phyloP scores from a whole-genome alignment of 2,113 vertebrate genomes.

The Eira barbara region DNA sequence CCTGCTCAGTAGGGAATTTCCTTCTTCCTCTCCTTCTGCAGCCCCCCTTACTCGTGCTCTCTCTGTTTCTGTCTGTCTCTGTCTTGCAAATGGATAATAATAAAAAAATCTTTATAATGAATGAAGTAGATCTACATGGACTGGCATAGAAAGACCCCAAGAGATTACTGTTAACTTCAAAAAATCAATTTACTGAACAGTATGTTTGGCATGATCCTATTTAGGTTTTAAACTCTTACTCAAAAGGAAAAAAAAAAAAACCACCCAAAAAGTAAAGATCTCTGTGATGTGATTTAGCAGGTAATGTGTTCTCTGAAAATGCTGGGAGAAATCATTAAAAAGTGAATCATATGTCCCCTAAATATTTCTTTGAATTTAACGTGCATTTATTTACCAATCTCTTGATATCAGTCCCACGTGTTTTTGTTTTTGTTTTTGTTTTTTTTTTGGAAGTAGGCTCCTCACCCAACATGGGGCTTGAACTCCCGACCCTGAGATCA shows the following conservation, averaged over 20 bases:
- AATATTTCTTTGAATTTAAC: conserved; percentile 24
- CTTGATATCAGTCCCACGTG: neutral
- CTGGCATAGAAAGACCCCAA: neutral
- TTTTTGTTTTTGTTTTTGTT: neutral
- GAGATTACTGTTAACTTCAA: neutral
- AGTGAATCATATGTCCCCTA: neutral
- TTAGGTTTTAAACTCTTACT: neutral
- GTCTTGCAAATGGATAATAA: neutral
- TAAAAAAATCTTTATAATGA: neutral
- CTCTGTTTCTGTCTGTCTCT: no score
- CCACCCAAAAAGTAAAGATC: neutral
- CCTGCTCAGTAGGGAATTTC: neutral
- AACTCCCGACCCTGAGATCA: neutral
- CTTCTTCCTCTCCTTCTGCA: neutral
- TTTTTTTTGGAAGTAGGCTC: neutral
- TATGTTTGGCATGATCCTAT: neutral
- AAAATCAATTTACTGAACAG: neutral
- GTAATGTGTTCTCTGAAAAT: neutral
- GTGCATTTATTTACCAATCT: neutral
- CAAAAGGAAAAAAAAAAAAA: neutral
- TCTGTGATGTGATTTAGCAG: neutral
- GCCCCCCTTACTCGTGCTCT: neutral
- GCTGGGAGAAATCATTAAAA: neutral
- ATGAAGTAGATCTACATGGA: neutral
- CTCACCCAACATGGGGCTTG: neutral